Conservation (phyloP, 2,113 vertebrate species). For the Platichthys stellatus region DNA sequence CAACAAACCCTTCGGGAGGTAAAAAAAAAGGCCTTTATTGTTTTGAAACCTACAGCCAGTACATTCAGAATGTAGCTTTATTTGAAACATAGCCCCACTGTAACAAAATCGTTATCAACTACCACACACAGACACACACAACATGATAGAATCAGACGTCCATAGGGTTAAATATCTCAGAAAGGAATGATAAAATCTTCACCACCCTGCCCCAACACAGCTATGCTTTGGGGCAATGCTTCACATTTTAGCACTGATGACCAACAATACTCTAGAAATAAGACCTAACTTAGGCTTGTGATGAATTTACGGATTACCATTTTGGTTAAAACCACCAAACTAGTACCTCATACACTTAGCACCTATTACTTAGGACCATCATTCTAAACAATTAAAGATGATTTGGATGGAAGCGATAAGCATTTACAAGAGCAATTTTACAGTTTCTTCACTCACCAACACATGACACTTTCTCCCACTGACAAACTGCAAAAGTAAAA, state of each 20-base stretch:
- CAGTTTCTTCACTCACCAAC: background rate
- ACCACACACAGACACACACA: background rate
- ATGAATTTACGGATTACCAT: background rate
- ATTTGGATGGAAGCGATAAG: background rate
- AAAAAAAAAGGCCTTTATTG: constrained; percentile 60
- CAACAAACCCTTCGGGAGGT: background rate
- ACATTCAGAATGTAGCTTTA: constrained; percentile 33
- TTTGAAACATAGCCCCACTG: constrained; percentile 12
- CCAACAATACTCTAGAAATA: background rate
- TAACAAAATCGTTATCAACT: background rate
- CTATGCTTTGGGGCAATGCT: background rate
- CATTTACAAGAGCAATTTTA: background rate
- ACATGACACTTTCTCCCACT: background rate
- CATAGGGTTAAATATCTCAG: constrained; percentile 14
- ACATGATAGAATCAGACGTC: background rate
- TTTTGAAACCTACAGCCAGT: constrained; percentile 24
- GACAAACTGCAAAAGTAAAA: constrained; percentile 1
- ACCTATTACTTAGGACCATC: background rate
- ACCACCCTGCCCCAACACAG: constrained; percentile 14
- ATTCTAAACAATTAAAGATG: constrained; percentile 5
- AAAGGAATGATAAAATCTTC: constrained; percentile 26
- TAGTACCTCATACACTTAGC: background rate
- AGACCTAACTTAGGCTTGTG: background rate
- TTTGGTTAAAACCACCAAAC: background rate
- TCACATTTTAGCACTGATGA: background rate